phyloP scores from a whole-genome alignment of 64 coral and sea anemone genomes.

The Montipora capricornis region DNA sequence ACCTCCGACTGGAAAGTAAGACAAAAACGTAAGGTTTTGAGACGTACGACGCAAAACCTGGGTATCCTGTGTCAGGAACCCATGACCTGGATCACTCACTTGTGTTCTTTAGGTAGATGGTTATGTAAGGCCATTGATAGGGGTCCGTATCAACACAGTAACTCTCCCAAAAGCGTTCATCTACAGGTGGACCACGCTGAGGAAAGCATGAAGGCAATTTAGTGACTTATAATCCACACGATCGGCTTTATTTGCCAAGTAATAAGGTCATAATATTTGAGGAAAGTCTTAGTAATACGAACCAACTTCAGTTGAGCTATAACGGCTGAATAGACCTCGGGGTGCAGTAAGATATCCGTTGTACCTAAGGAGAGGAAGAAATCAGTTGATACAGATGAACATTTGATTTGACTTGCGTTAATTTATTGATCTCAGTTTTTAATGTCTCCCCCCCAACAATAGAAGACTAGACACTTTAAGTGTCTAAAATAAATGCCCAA shows the following conservation, averaged over 20 bases:
- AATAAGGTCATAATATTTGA: neutral
- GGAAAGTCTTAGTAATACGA: neutral
- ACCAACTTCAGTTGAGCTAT: constrained; percentile 87
- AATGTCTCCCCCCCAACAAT: no score
- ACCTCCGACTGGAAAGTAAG: constrained; percentile 69
- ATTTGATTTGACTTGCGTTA: no score
- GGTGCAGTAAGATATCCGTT: constrained; percentile 86
- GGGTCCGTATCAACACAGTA: constrained; percentile 96
- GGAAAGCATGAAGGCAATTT: neutral
- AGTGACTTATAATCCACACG: neutral
- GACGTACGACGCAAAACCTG: neutral
- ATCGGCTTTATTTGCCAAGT: neutral
- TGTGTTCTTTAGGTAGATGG: constrained; percentile 85
- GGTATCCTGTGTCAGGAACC: neutral
- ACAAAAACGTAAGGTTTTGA: neutral
- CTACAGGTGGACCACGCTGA: constrained; percentile 88
- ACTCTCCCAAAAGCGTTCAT: constrained; percentile 90
- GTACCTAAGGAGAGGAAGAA: constrained; percentile 67
- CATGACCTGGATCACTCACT: constrained; percentile 44
- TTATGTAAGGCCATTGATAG: constrained; percentile 96
- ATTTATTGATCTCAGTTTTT: no score
- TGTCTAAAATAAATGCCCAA: no score
- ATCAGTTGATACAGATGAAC: no score
- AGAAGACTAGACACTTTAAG: no score
- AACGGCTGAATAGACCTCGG: constrained; percentile 73